Percentiles rank a stretch among this genome's conserved stretches.
Evolutionary conservation across 2,113 vertebrate genomes (phyloP).

Genomic region (Dinomys branickii): DNA sequence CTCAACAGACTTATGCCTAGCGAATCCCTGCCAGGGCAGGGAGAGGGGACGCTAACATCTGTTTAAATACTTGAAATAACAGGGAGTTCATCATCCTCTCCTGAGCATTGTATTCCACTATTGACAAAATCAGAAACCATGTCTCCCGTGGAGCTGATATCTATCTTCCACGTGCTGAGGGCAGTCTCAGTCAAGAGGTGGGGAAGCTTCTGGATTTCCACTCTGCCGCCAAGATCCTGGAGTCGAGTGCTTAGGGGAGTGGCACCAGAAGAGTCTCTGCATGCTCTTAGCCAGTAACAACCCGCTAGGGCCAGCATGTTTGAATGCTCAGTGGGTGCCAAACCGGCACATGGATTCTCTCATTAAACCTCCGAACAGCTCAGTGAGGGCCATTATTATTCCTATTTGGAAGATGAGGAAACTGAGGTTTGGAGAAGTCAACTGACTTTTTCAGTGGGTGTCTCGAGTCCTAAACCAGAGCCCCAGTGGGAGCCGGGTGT

Average conservation of each 20-base stretch:
- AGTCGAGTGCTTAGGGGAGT: neutral
- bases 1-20: neutral
- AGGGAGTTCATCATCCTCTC: neutral
- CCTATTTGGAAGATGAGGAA: neutral
- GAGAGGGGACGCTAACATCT: no score
- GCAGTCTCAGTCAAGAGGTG: neutral
- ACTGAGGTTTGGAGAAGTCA: neutral
- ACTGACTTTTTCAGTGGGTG: neutral
- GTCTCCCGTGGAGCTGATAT: rapidly evolving
- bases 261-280: no score
- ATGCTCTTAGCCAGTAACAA: neutral
- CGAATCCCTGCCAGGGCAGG: neutral
- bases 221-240: neutral
- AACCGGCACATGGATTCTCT: neutral
- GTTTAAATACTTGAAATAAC: neutral
- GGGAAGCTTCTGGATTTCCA: neutral
- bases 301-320: no score
- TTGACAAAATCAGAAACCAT: neutral
- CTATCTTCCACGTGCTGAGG: neutral
- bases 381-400: neutral
- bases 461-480: neutral
- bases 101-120: rapidly evolving
- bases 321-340: neutral
- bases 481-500: neutral
- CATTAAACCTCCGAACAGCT: neutral